Base-by-base conservation (phyloP, 1,140 invertebrate genomes). In the Drosophila oshimai region DNA sequence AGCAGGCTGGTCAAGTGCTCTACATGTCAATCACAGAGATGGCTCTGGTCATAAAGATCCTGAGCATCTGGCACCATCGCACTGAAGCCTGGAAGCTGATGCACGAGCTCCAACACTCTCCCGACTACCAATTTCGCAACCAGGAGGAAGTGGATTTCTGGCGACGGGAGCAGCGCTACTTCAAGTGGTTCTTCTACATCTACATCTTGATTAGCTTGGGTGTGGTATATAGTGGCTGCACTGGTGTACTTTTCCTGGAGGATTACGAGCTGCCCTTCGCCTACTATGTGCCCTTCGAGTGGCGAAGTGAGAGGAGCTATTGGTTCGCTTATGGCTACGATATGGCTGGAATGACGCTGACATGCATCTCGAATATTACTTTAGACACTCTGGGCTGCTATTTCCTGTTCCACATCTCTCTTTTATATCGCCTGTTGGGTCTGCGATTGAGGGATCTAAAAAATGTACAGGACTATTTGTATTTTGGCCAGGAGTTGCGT, bases 11-110 rank as follows among this genome's bases (percentile, higher is more conserved):
- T 0, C 74, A 89, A 17, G 74, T 89, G 18, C 69, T 90, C 0
- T 89, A 90, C 45, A 90, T 90, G 78, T 88, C 89, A 5, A 62
- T 90, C 24, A 89, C 89, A 0, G 74, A 90, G 26, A 50, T 68
- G 18, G 83, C 79, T 0, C 45, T 89, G 6, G 61, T 90, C 10
- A 41, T 86, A 9, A 79, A 90, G 45, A 71, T 89, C 2, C 28
- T 89, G 0, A 90, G 89, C 44, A 83, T 89, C 7, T 89, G 83
- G 83, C 34, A 60, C 31, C 28, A 74, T 2, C 34, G 74, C 0
- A 31, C 28, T 0, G 12, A 20, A 3, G 88, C 88, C 9, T 71
- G 61, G 47, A 36, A 46, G 3, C 60, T 89, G 9, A 68, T 89
- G 58, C 24, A 74, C 0, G 72, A 81, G 10, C 37, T 90, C 1